Conservation (phyloP, 2,113 vertebrate species). For the Leucopsar rothschildi region DNA sequence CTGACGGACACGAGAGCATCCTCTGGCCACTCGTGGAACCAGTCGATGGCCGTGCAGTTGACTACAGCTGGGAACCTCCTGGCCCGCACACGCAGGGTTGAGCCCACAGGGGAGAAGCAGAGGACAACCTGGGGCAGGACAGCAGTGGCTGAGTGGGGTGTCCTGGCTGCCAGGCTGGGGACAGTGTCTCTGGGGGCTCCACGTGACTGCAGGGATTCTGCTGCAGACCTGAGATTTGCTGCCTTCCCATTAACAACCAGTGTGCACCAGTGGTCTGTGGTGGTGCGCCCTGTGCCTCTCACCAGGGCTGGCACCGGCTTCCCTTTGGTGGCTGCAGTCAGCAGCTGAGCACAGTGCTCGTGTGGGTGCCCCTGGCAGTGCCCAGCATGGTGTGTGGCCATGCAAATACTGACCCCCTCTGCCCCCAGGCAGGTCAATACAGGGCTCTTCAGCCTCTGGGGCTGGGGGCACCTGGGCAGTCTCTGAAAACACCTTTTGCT, state of each 20-base stretch:
- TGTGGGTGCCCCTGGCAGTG: fast-evolving
- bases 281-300: not conserved
- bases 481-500: not conserved
- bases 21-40: slow-evolving; percentile 79
- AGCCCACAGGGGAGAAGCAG: slow-evolving; percentile 79
- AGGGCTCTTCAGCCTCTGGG: not conserved
- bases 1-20: slow-evolving; percentile 74
- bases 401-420: not conserved
- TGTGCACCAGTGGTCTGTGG: fast-evolving
- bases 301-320: fast-evolving
- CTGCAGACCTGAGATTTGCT: not conserved
- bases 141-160: fast-evolving
- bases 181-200: fast-evolving
- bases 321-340: not conserved
- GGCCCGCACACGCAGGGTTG: slow-evolving; percentile 67
- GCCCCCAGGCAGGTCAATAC: not conserved
- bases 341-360: not conserved
- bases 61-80: slow-evolving; percentile 74
- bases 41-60: slow-evolving; percentile 77
- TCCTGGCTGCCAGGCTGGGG: fast-evolving
- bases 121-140: slow-evolving; percentile 67
- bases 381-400: fast-evolving
- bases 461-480: not conserved
- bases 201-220: not conserved
- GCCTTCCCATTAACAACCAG: not conserved